A percentile compares a stretch with the other conserved stretches of the same genome.
phyloP scores from a whole-genome alignment of 1,140 invertebrate species.

The Melipona quadrifasciata region DNA sequence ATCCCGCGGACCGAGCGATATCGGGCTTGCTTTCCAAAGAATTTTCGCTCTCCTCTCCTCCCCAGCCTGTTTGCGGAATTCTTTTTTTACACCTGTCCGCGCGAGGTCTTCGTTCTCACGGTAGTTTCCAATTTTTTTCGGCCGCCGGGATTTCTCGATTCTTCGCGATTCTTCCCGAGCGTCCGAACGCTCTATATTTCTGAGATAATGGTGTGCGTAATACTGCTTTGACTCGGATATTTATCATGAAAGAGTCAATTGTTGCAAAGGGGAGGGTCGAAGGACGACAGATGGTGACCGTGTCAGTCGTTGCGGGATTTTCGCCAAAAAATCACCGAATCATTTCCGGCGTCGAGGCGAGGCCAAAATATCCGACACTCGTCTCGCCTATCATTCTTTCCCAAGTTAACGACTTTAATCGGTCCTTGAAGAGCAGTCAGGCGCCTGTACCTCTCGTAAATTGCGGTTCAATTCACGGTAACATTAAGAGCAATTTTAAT shows the following conservation, averaged over 20 bases:
- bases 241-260: constrained; percentile 14
- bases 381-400: constrained; percentile 42
- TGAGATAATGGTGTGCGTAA: background rate
- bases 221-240: background rate
- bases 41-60: constrained; percentile 11
- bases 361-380: constrained; percentile 41
- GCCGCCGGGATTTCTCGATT: background rate
- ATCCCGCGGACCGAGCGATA: constrained; percentile 1
- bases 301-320: constrained; percentile 13
- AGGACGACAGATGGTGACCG: constrained; percentile 34
- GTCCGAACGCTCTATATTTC: too few species aligned
- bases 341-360: constrained; percentile 35
- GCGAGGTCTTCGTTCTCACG: constrained; percentile 17
- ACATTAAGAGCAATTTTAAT: constrained; percentile 34
- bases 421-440: constrained; percentile 43
- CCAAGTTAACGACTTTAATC: constrained; percentile 50
- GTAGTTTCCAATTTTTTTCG: background rate
- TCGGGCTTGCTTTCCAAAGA: constrained; percentile 32
- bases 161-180: background rate
- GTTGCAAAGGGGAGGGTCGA: background rate
- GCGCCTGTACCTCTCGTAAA: constrained; percentile 51
- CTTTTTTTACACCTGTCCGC: constrained; percentile 32
- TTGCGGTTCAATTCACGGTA: constrained; percentile 29
- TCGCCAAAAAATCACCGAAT: constrained; percentile 43
- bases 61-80: background rate